Conservation (phyloP, 1,140 invertebrate genomes). For the Alviniconcha marisindica region DNA sequence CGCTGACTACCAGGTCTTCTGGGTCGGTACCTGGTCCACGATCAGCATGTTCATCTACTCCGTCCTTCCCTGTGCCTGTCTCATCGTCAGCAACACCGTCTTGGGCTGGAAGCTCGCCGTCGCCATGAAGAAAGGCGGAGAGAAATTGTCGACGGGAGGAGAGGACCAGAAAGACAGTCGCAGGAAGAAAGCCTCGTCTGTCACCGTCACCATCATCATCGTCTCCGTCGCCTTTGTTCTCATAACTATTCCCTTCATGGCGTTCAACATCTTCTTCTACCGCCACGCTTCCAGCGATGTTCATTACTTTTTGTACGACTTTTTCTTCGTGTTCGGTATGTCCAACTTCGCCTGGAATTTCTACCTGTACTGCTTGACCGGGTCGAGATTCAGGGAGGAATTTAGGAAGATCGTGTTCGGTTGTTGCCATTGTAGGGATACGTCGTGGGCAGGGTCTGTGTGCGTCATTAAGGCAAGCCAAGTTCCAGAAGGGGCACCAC, state of each 20-base stretch:
- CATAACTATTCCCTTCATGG: constrained; percentile 42
- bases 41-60: constrained; percentile 43
- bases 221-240: constrained; percentile 53
- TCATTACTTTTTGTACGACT: neutral
- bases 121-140: neutral
- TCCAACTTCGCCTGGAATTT: constrained; percentile 6
- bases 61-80: neutral
- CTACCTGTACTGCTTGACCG: constrained; percentile 29
- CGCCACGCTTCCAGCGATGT: neutral
- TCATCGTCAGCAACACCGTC: constrained; percentile 7
- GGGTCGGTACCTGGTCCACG: constrained; percentile 43
- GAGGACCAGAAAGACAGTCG: neutral
- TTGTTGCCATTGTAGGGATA: neutral
- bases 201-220: constrained; percentile 47
- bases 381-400: constrained; percentile 15
- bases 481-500: no score
- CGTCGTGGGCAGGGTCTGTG: no score
- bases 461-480: no score
- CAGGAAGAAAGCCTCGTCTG: constrained; percentile 33
- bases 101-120: neutral
- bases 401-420: neutral
- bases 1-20: constrained; percentile 34
- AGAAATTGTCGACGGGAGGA: neutral
- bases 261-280: neutral
- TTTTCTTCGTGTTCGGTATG: neutral